A percentile compares a stretch with the other conserved stretches of the same genome.
These are phyloP conservation scores for Prosapia bicincta DNA, from an alignment of 2,888 invertebrate species.

Conservation along the genomic window DNA sequence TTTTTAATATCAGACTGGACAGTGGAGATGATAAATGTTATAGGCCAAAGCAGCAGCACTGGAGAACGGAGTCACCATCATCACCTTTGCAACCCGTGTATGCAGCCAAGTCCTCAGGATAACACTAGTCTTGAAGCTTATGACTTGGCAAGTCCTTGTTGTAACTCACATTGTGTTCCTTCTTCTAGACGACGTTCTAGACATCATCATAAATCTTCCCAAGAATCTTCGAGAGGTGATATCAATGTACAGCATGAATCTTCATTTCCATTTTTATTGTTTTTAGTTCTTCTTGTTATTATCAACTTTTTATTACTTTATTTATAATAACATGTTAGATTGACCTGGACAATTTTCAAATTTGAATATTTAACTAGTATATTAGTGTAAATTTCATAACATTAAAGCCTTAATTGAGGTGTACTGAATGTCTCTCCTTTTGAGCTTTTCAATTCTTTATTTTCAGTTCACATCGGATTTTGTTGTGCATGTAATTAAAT, in stretches of 20 bases:
- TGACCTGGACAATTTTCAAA: too few species aligned
- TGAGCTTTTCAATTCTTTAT: background rate
- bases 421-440: background rate
- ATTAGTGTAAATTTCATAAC: too few species aligned
- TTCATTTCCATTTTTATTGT: background rate
- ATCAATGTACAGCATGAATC: background rate
- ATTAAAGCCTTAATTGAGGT: background rate
- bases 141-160: constrained; percentile 81
- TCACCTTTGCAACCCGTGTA: constrained; percentile 69
- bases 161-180: constrained; percentile 82
- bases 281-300: too few species aligned
- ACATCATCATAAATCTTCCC: constrained; percentile 35
- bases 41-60: background rate
- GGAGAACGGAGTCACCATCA: constrained; percentile 37
- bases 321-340: too few species aligned
- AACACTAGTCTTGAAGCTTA: constrained; percentile 81
- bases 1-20: background rate
- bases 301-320: too few species aligned
- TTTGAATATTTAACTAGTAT: too few species aligned
- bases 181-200: constrained; percentile 32
- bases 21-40: background rate
- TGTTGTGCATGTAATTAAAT: background rate
- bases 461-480: too few species aligned
- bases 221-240: constrained; percentile 18
- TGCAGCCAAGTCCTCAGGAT: constrained; percentile 62